phyloP scores from a whole-genome alignment of 2,888 invertebrate species.

The Drosophila birchii region DNA sequence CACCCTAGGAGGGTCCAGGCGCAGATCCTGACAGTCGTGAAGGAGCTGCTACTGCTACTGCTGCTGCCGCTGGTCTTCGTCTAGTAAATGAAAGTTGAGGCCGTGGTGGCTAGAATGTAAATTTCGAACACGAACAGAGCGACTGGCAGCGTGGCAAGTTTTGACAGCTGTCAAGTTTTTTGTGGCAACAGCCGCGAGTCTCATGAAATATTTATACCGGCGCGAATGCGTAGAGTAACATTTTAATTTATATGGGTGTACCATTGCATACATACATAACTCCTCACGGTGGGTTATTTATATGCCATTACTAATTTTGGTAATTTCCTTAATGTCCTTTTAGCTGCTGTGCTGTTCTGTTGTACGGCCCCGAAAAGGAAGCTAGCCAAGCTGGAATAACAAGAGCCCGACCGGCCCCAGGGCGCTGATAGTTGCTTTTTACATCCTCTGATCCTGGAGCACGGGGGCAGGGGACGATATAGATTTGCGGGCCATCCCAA shows the following conservation, averaged over 20 bases:
- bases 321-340: slow-evolving; percentile 81
- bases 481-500: slow-evolving; percentile 41
- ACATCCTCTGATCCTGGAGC: slow-evolving; percentile 47
- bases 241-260: slow-evolving; percentile 36
- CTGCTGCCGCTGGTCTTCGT: background rate
- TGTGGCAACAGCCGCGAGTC: slow-evolving; percentile 57
- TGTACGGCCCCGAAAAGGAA: slow-evolving; percentile 31
- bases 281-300: slow-evolving; percentile 57
- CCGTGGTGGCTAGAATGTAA: slow-evolving; percentile 46
- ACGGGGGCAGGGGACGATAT: slow-evolving; percentile 4
- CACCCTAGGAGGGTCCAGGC: slow-evolving; percentile 4
- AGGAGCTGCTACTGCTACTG: slow-evolving; percentile 13
- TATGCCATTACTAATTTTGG: slow-evolving; percentile 68
- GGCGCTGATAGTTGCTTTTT: slow-evolving; percentile 74
- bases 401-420: slow-evolving; percentile 71
- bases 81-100: slow-evolving; percentile 64
- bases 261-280: slow-evolving; percentile 19
- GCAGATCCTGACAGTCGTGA: slow-evolving; percentile 23
- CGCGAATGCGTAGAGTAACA: slow-evolving; percentile 34
- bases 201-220: slow-evolving; percentile 76
- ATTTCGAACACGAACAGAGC: slow-evolving; percentile 45
- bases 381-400: slow-evolving; percentile 53
- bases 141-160: slow-evolving; percentile 56
- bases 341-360: slow-evolving; percentile 17
- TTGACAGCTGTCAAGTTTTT: slow-evolving; percentile 77